Base-by-base conservation (phyloP, 2,113 vertebrate genomes). In the Proterorhinus semilunaris region DNA sequence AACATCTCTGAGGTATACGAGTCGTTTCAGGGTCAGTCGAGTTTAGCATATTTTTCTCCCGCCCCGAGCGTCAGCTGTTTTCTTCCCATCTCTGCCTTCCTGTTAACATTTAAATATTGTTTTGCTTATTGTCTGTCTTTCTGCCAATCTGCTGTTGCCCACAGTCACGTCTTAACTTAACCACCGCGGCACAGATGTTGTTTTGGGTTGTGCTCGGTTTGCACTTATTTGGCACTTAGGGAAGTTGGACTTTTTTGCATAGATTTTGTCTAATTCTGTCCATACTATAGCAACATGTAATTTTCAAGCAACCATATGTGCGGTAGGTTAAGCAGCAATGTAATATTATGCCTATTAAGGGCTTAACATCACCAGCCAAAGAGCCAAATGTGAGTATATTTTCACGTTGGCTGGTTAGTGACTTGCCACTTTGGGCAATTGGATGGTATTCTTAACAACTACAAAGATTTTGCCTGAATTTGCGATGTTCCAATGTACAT, bases 1-100 rank as follows among this genome's bases (percentile, higher is more conserved):
- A 42, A 66, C 79, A 68, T 51, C 68, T 9, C 12, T 2, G 44
- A 62, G 51, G 65, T 66, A 36, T 4, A 46, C 13, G 75, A 63
- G 68, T 64, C 68, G 59, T 69, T 68, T 79, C 65, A 27, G 64
- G 80, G 78, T 74, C 68, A 66, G 46, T 50, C 11, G 1, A 61
- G 52, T 76, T 74, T 62, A 43, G 54, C 62, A 36, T 21, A 42
- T 45, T 55, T 49, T 45, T 72, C 62, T 49, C 58, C 67, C 62
- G n/a, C 67, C 62, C 2, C 15, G 12, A 79, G 74, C 59, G 6
- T 9, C 63, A 42, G n/a, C 45, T 64, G 42, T 64, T 65, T 45
- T 43, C 12, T 27, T 12, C 44, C n/a, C 17, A 15, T 58, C 27
- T 12, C 47, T 44, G 49, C 52, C 27, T 58, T 15, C 0, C 42